Evolutionary conservation across 2,113 vertebrate species (phyloP), one percentile per base, ranked within the genome.

Genomic region (Indri indri): DNA sequence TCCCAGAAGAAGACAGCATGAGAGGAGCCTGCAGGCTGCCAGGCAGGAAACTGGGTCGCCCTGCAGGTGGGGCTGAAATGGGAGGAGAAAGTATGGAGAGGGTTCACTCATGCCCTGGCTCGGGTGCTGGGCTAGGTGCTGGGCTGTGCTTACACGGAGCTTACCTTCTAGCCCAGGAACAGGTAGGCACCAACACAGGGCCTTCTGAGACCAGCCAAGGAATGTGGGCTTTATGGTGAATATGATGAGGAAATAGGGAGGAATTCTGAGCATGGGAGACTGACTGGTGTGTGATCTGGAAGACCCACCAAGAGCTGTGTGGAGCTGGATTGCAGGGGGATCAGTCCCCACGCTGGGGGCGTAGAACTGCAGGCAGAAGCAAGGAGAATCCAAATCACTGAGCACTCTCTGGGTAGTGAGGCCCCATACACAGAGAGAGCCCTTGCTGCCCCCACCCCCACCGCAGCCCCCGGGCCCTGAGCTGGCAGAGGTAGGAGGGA

Each of bases 31-130:
- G 30, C 37, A 86, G 34, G 54, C 25, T 76, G 17, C n/a, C 81
- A 54, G 63, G 71, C 32, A 61, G 73, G 27, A 37, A 91, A 42
- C 8, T n/a, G 37, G 52, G 13, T 40, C 14, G 3, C 25, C 42
- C 52, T 6, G 1, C 2, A 0, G 11, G 47, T 17, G 3, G 20
- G 37, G 5, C n/a, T 45, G 30, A 92, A 57, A 20, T 6, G 22
- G 20, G 30, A 50, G 37, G 65, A 30, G 12, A 65, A 30, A 10
- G n/a, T 16, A 3, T 7, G 4, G 23, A 79, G 37, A 74, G 17
- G 57, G 23, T 22, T 54, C 3, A 1, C 52, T 34, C 47, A 34
- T 34, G 13, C 0, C 0, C n/a, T 82, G 3, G 0, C 52, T 77
- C 32, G 14, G 59, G 45, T 34, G 10, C 40, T 27, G 23, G 25